Evolutionary conservation across 2,888 invertebrate genomes (phyloP).

Genomic region (Rhagophthalmus giganteus): DNA sequence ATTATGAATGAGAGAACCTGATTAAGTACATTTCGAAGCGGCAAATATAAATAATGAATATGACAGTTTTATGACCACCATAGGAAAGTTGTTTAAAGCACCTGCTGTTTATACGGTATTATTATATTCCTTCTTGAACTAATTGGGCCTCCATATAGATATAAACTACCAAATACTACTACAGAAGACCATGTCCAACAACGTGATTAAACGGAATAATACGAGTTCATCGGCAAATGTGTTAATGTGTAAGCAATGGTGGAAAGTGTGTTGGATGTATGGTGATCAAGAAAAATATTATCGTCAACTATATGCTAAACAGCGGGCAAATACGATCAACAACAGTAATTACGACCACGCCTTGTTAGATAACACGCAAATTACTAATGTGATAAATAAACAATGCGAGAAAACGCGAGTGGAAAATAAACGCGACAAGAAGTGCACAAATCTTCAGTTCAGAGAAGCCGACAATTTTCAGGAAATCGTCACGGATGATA

Average conservation of each 20-base stretch:
- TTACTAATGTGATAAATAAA: constrained; percentile 16
- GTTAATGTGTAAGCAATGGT: constrained; percentile 85
- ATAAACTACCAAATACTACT: too few relatives aligned
- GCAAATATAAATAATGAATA: not conserved
- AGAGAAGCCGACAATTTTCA: not conserved
- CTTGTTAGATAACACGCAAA: not conserved
- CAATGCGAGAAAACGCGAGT: constrained; percentile 13
- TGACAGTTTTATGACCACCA: not conserved
- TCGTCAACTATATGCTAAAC: constrained; percentile 72
- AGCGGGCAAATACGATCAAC: constrained; percentile 19
- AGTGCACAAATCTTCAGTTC: not conserved
- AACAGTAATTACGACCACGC: constrained; percentile 22
- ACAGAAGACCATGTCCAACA: constrained; percentile 39
- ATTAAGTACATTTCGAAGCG: too few relatives aligned
- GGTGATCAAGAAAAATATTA: constrained; percentile 85
- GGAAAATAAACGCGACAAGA: not conserved
- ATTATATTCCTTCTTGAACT: not conserved
- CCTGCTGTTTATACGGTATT: not conserved
- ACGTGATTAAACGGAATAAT: constrained; percentile 49
- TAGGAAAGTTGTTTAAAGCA: not conserved
- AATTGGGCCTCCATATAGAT: not conserved
- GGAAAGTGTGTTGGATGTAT: constrained; percentile 87
- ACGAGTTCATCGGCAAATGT: constrained; percentile 65
- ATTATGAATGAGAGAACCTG: too few relatives aligned
- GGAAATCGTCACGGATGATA: not conserved